Evolutionary conservation across 2,888 invertebrate species (phyloP).

Genomic region (Hydropsyche betteni): DNA sequence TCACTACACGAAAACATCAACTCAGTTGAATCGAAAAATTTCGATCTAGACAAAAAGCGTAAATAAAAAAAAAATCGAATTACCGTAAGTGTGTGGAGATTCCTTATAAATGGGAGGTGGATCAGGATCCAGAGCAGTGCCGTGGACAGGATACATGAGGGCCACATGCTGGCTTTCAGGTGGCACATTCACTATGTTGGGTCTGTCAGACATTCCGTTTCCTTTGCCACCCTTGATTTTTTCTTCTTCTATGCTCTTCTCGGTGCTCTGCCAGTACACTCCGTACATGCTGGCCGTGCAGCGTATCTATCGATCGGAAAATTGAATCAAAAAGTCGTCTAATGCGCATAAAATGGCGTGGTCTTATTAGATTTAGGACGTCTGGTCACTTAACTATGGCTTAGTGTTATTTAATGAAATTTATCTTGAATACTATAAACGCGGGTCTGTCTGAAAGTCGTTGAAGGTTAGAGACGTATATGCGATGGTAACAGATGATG

Average conservation of each 20-base stretch:
- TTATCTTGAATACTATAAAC: too few species aligned
- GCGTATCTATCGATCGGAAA: slow-evolving; percentile 60
- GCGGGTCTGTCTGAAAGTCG: too few species aligned
- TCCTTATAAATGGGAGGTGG: slow-evolving; percentile 46
- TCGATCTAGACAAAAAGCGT: too few species aligned
- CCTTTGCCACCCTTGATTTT: slow-evolving; percentile 52
- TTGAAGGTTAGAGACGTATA: too few species aligned
- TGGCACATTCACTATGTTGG: slow-evolving; percentile 32
- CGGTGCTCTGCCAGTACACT: slow-evolving; percentile 74
- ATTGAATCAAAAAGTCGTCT: background rate
- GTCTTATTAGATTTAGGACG: background rate
- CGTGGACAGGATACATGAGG: slow-evolving; percentile 51
- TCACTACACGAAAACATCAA: too few species aligned
- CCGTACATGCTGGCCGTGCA: slow-evolving; percentile 74
- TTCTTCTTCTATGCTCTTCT: slow-evolving; percentile 72
- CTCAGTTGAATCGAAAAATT: too few species aligned
- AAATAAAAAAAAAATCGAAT: background rate
- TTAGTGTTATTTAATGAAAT: too few species aligned
- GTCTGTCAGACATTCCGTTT: slow-evolving; percentile 46
- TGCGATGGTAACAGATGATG: too few species aligned
- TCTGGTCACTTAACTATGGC: too few species aligned
- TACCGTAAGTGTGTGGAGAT: slow-evolving; percentile 28
- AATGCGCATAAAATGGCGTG: too few species aligned
- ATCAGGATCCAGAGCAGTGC: slow-evolving; percentile 48
- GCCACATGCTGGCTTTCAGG: slow-evolving; percentile 52